A percentile compares a stretch with the other conserved stretches of the same genome.
Conservation (phyloP, 37 sponge, comb jelly and placozoan species). For the Ianthella basta region DNA sequence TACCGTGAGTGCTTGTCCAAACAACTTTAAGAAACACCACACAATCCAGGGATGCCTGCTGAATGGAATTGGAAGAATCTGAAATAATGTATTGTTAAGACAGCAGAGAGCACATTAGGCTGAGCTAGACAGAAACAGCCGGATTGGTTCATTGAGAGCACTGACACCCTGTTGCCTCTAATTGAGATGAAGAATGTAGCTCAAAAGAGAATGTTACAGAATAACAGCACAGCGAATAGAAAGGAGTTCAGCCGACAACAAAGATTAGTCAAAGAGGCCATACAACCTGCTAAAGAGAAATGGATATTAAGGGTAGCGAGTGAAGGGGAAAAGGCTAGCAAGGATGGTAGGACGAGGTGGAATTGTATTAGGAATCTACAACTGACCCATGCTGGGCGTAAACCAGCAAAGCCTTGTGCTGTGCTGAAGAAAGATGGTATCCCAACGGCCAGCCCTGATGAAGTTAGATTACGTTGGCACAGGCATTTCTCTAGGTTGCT, state of each 20-base stretch:
- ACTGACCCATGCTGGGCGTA: constrained; percentile 25
- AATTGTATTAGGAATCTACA: constrained; percentile 35
- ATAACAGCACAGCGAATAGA: neutral
- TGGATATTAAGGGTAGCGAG: constrained; percentile 29
- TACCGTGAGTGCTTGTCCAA: constrained; percentile 12
- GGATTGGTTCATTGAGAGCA: constrained; percentile 49
- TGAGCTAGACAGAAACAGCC: constrained; percentile 46
- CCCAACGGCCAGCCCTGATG: constrained; percentile 5
- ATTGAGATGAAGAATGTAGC: constrained; percentile 43
- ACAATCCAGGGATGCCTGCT: neutral
- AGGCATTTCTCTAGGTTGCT: constrained; percentile 28
- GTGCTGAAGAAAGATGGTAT: constrained; percentile 18
- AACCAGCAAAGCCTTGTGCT: neutral
- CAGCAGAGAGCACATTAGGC: constrained; percentile 36
- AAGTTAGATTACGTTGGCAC: constrained; percentile 26
- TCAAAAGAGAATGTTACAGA: constrained; percentile 19
- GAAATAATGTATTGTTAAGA: neutral
- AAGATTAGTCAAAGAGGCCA: constrained; percentile 33
- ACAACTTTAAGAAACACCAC: neutral
- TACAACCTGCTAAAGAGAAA: constrained; percentile 15
- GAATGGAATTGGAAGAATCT: constrained; percentile 19
- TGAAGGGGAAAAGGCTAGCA: constrained; percentile 33
- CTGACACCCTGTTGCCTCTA: constrained; percentile 29
- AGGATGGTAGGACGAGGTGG: constrained; percentile 50
- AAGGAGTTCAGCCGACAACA: constrained; percentile 36